Evolutionary conservation across 2,113 vertebrate species (phyloP), one percentile per base, ranked within the genome.

Genomic region (Chionis minor): DNA sequence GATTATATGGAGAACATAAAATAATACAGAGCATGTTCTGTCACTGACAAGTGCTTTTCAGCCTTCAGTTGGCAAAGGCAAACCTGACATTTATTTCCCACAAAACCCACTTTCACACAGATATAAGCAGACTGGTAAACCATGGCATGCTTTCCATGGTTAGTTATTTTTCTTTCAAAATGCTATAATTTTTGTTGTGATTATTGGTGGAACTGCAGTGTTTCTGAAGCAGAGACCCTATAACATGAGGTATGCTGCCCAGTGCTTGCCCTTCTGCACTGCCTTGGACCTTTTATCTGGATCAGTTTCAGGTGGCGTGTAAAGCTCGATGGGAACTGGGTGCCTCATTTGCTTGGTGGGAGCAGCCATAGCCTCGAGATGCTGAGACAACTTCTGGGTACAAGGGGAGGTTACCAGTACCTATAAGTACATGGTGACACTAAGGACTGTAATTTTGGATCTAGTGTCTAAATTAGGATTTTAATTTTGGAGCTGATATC

Each of bases 321-420:
- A 71, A 70, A 54, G 16, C 55, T 74, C 18, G 23, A 30, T 35
- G 61, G 45, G 40, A 70, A 40, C 8, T 42, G 10, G 4, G 12
- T 54, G 63, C 19, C 65, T 92, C 19, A 17, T 38, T 47, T 65
- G 2, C 27, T 80, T 0, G 0, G 21, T 40, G 30, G 35, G 23
- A 91, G 35, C 6, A 52, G 28, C 12, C n/a, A 49, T 1, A 73
- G 22, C 8, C 22, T 73, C 2, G 2, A 77, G 45, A 54, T 44
- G 14, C 16, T 49, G n/a, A 54, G 38, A 14, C 45, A 79, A 55
- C 21, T 66, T 66, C 12, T 42, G 27, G 8, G 22, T 49, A 30
- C 11, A 47, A 83, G 16, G 14, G 28, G 9, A 40, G 2, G 16
- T 26, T 66, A 38, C 65, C 4, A 10, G 8, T n/a, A 13, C 10